Percentiles rank a stretch among this genome's conserved stretches.
These are phyloP conservation scores for Venturia canescens DNA, from an alignment of 1,140 invertebrate genomes.

Conservation along the genomic window DNA sequence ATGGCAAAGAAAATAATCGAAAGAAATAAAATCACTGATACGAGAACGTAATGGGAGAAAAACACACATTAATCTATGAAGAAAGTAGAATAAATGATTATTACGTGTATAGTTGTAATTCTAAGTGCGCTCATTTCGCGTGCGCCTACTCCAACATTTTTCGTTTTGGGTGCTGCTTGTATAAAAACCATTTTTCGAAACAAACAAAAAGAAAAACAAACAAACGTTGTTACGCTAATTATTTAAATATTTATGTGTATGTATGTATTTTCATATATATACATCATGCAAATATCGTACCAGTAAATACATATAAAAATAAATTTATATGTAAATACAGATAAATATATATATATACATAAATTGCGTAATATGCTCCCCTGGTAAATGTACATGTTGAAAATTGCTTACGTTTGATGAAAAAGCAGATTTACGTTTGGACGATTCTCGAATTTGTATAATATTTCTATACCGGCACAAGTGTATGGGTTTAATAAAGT, in stretches of 20 bases:
- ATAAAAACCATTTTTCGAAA: background rate
- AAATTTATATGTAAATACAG: conserved; percentile 23
- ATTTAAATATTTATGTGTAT: too few relatives aligned
- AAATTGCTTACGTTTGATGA: conserved; percentile 58
- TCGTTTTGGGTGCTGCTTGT: background rate
- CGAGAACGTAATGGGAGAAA: background rate
- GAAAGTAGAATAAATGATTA: too few relatives aligned
- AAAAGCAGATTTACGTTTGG: conserved; percentile 57
- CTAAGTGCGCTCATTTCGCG: background rate
- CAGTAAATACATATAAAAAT: conserved; percentile 30
- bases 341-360: conserved; percentile 17
- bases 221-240: conserved; percentile 29
- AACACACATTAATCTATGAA: background rate
- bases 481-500: conserved; percentile 69
- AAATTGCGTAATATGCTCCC: conserved; percentile 21
- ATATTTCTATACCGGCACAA: conserved; percentile 73
- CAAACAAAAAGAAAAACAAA: conserved; percentile 28
- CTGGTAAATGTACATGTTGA: conserved; percentile 38
- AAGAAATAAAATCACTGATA: background rate
- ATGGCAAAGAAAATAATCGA: background rate
- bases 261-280: too few relatives aligned
- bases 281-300: too few relatives aligned
- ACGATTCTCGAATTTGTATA: conserved; percentile 70
- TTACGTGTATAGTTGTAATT: conserved; percentile 26
- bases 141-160: background rate